Evolutionary conservation across 2,113 vertebrate species (phyloP), one percentile per base, ranked within the genome.

Genomic region (Coregonus clupeaformis): DNA sequence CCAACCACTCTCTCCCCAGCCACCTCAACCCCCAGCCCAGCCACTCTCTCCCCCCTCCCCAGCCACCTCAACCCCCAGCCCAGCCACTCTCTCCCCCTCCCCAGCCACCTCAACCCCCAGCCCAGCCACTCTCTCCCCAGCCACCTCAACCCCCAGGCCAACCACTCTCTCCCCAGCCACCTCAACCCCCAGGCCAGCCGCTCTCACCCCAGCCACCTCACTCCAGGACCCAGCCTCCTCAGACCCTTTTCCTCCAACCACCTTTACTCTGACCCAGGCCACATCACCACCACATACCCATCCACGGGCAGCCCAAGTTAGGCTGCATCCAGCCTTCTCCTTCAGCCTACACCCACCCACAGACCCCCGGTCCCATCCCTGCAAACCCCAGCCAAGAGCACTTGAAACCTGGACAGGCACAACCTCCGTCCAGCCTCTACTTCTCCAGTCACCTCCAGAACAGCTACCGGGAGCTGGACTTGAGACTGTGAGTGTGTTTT

Each of bases 401-500:
- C 29, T 81, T 79, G 57, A 85, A 60, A 75, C 78, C 74, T 13
- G 52, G 65, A 63, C 81, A 79, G 68, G n/a, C 57, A 47, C 71
- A 75, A 79, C 84, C 82, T 81, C 75, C 80, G 45, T 74, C 57
- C 49, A 80, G 20, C 72, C 68, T 73, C 57, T 49, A 3, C 14
- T 72, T 63, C 74, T 65, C 68, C 59, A 74, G 7, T 70, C 18
- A 71, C 59, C 45, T 6, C 6, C 69, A 78, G 45, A 81, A 69
- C 65, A 75, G 60, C 72, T 71, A 74, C 70, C 82, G 67, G 36
- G 82, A 87, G 45, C 76, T 42, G 16, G 86, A 87, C 67, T 20
- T 85, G 71, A 88, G 81, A 87, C 47, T 83, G 93, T 94, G 84
- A 92, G 88, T 90, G 47, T 81, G 69, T 36, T 6, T 71, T 36